Evolutionary conservation across 2,797 vertebrate genomes (phyloP).

Genomic region (Streptopelia turtur): DNA sequence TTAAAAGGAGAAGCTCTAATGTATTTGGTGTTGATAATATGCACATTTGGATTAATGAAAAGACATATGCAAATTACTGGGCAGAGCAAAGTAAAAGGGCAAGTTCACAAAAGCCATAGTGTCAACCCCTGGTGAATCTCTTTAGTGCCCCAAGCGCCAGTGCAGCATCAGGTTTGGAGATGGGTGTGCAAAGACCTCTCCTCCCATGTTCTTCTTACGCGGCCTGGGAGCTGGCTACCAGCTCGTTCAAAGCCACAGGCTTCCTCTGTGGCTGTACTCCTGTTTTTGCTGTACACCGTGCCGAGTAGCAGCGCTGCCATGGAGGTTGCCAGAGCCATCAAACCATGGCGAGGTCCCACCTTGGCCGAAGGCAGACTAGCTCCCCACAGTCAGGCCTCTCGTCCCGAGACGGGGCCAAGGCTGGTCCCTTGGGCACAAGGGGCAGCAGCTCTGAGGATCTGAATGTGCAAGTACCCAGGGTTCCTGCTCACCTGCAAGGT

Average conservation of each 20-base stretch:
- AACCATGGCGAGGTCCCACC: not conserved
- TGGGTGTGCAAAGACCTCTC: rapidly evolving
- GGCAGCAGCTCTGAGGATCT: not conserved
- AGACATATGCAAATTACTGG: not conserved
- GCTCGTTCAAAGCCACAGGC: not conserved
- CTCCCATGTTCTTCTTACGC: not conserved
- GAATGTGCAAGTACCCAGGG: rapidly evolving
- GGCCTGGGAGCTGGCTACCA: not conserved
- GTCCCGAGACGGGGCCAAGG: not conserved
- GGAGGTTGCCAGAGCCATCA: not conserved
- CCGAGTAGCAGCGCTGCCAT: rapidly evolving
- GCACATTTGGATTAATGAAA: not conserved
- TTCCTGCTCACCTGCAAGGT: not conserved
- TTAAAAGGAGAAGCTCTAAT: not conserved
- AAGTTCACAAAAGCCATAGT: not conserved
- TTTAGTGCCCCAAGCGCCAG: not conserved
- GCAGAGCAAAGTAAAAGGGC: not conserved
- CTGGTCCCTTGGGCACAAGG: not conserved
- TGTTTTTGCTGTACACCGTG: rapidly evolving
- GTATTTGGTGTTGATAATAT: not conserved
- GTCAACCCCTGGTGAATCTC: not conserved
- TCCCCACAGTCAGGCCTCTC: not conserved
- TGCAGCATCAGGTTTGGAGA: not conserved
- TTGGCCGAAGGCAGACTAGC: not conserved
- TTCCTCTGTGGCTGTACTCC: not conserved